A percentile compares a stretch with the other conserved stretches of the same genome.
These are phyloP conservation scores for Oenanthe oenanthe DNA, from an alignment of 2,113 vertebrate genomes.

Conservation along the genomic window DNA sequence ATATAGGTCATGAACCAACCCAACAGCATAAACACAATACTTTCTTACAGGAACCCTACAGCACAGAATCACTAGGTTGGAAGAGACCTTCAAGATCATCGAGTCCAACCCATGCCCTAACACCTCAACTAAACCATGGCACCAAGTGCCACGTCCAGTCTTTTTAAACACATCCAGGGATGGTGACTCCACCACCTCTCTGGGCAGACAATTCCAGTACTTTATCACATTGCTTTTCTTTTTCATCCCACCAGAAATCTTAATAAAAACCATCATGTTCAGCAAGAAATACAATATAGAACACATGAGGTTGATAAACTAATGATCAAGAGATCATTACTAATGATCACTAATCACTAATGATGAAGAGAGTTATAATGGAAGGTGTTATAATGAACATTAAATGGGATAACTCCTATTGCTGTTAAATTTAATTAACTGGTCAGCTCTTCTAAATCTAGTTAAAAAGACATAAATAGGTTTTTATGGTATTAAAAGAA, in stretches of 20 bases:
- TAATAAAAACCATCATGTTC: background rate
- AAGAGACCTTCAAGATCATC: background rate
- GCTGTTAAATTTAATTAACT: background rate
- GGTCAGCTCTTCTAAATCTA: background rate
- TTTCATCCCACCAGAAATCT: background rate
- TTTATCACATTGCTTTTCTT: background rate
- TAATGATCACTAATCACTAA: no score
- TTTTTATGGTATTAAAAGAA: background rate
- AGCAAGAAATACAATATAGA: background rate
- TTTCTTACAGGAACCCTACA: background rate
- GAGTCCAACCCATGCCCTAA: no score
- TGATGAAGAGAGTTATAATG: background rate
- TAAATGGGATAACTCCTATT: background rate
- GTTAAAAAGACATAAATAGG: background rate
- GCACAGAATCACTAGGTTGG: background rate
- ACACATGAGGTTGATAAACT: background rate
- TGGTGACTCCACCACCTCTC: background rate
- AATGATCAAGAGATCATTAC: background rate
- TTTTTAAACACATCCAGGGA: background rate
- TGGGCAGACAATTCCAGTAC: fast-evolving
- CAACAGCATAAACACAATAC: background rate
- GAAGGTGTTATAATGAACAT: background rate
- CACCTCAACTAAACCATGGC: background rate
- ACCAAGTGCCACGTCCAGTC: background rate
- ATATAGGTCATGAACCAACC: background rate